Base-by-base conservation (phyloP, 2,888 invertebrate genomes). In the Drosophila multiciliata region DNA sequence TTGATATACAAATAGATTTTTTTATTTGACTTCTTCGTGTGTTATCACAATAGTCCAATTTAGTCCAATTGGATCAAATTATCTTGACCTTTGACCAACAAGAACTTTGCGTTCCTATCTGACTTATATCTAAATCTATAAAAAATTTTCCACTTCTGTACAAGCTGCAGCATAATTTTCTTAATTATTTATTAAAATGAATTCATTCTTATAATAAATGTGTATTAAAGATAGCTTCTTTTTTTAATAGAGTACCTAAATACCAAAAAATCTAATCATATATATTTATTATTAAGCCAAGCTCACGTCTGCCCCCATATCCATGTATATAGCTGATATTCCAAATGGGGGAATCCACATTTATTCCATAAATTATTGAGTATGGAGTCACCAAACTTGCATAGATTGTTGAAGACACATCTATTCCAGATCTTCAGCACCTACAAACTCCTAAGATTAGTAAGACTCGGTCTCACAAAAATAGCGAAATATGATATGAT, bases 21-120 rank as follows among this genome's bases (percentile, higher is more conserved):
- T 58, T 50, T 42, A n/a, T 49, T 35, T 20, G 32, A 26, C 36
- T 52, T 15, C 50, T n/a, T 20, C 20, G 40, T 29, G 20, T 23
- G 38, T 33, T 23, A 35, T 17, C 52, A 71, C 60, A 74, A 74
- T 60, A 48, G 65, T 26, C 55, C 77, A 72, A 74, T 76, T 74
- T 53, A 72, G 55, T 32, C 53, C 58, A 74, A 76, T 74, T 74
- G 64, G 55, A 57, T 48, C 77, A n/a, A 76, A 77, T 76, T 74
- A 64, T 59, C 2, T 7, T 26, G 49, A 59, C 26, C 66, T 32
- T 33, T 40, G 26, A 12, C 2, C 8, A 45, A 23, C n/a, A 53
- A 17, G 12, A 20, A 11, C 4, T 35, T 35, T 36, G 45, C 33
- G 9, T 29, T 62, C 17, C 15, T 45, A 29, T 4, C 6, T 17